A percentile compares a stretch with the other conserved stretches of the same genome.
phyloP scores from a whole-genome alignment of 2,797 vertebrate genomes.

The Triplophysa bombifrons region DNA sequence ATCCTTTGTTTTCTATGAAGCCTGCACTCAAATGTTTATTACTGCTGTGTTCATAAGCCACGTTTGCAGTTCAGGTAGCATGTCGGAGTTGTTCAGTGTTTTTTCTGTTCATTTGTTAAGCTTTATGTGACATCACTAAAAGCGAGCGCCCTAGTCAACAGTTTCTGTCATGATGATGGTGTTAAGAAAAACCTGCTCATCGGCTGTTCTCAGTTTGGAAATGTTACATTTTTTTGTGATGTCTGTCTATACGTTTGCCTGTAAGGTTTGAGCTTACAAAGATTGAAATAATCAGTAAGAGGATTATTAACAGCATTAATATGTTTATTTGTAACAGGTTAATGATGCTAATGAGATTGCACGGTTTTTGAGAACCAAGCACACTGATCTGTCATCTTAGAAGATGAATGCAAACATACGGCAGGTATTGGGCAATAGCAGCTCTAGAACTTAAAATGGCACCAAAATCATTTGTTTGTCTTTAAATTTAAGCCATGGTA shows the following conservation, averaged over 20 bases:
- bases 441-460: background rate
- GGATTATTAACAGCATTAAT: conserved; percentile 11
- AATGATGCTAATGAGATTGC: conserved; percentile 10
- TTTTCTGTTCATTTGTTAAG: background rate
- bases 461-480: conserved; percentile 5
- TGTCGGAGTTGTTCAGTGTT: background rate
- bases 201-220: conserved; percentile 6
- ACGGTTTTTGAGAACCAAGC: conserved; percentile 7
- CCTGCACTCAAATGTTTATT: background rate
- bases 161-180: background rate
- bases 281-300: background rate
- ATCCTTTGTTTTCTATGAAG: background rate
- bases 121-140: background rate
- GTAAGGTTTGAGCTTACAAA: conserved; percentile 3
- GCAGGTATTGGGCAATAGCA: background rate
- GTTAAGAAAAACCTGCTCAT: conserved; percentile 13
- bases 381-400: background rate
- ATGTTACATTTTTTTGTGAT: conserved; percentile 24
- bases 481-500: background rate
- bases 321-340: conserved; percentile 5
- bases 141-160: background rate
- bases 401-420: background rate
- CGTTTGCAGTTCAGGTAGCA: background rate
- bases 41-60: background rate
- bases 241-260: background rate